These are phyloP conservation scores for Dromococcyx pavoninus DNA, from an alignment of 2,797 vertebrate genomes.

Conservation along the genomic window DNA sequence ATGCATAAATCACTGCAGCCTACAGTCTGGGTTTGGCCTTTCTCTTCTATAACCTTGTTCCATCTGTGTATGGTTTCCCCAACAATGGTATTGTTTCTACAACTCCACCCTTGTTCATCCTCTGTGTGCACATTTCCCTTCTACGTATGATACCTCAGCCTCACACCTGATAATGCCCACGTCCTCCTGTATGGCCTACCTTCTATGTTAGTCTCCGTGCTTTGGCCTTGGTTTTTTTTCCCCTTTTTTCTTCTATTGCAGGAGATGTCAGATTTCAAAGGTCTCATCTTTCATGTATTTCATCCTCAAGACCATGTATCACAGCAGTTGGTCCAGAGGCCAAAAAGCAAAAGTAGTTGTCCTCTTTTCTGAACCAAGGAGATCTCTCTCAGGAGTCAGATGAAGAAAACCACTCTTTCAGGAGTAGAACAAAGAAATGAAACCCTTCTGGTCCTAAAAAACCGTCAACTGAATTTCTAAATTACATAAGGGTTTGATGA, in stretches of 20 bases:
- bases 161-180: not conserved
- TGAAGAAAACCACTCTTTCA: not conserved
- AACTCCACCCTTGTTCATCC: not conserved
- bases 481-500: not conserved
- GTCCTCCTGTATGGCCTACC: not conserved
- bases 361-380: not conserved
- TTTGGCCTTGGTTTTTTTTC: not conserved
- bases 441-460: not conserved
- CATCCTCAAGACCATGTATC: not conserved
- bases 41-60: not conserved
- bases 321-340: constrained; percentile 28
- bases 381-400: not conserved
- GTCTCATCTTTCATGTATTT: not conserved
- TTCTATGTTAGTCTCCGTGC: not conserved
- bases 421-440: constrained; percentile 9
- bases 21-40: not conserved
- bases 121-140: fast-evolving
- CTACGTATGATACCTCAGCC: fast-evolving
- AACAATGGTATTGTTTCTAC: not conserved
- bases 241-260: not conserved
- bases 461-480: not conserved
- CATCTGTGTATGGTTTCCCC: not conserved
- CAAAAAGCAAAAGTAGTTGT: not conserved
- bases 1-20: not conserved
- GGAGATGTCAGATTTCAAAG: constrained; percentile 23